Evolutionary conservation across 1,140 invertebrate genomes (phyloP), one percentile per base, ranked within the genome.

Genomic region (Littorina saxatilis): DNA sequence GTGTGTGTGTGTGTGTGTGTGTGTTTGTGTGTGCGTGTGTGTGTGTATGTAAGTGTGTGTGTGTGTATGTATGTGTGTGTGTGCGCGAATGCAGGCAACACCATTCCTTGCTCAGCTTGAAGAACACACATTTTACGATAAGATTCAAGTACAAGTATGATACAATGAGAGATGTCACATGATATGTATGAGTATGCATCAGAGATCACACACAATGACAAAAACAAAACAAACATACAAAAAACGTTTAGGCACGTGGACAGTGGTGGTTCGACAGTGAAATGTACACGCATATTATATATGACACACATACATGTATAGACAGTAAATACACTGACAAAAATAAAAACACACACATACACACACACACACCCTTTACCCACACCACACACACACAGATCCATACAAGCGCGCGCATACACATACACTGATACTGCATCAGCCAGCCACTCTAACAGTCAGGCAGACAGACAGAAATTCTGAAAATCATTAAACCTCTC

Each of bases 311-410:
- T 17, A 58, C 55, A 58, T 23, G n/a, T 23, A 58, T 23, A 58
- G 9, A 70, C 66, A 70, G n/a, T 23, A 70, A 15, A 35, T 32
- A 70, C 66, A 70, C 32, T 11, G 4, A 61, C 58, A 61, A 7
- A 61, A 9, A 61, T 23, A 61, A 9, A n/a, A 9, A 61, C 58
- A 61, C 58, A 61, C 58, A 61, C 58, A 29, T 23, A 61, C 58
- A 61, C 43, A 58, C 55, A 58, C 55, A 58, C 55, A 58, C 55
- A 58, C 55, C 32, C 66, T 32, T 47, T 47, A 37, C 37, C 13
- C 66, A 70, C 37, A 37, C 37, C 55, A 58, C 55, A 58, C 55
- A 58, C 55, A 58, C 55, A 70, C 66, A 70, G 11, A 70, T 32
- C 5, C 66, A 70, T 27, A 70, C 32, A 37, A 7, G n/a, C 58